Evolutionary conservation across 1,140 invertebrate species (phyloP).

Genomic region (Camponotus floridanus): DNA sequence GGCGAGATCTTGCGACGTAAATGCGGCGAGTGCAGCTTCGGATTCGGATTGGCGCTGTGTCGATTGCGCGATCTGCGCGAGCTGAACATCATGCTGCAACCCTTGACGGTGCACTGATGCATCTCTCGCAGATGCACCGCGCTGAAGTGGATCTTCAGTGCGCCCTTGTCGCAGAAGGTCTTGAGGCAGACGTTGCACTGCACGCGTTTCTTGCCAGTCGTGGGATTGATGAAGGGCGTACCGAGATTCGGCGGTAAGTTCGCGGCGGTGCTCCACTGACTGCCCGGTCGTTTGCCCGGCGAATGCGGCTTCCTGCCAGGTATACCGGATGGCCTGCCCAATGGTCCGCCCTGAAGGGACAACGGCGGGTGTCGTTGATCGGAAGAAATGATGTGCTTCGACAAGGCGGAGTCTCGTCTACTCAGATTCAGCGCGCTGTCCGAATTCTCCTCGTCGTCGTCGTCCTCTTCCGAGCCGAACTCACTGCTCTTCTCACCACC

Average conservation of each 20-base stretch:
- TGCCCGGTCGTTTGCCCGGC: constrained; percentile 91
- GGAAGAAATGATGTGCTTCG: constrained; percentile 73
- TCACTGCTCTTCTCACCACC: constrained; percentile 85
- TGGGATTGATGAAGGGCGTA: constrained; percentile 96
- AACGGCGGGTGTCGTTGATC: constrained; percentile 85
- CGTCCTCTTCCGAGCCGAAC: constrained; percentile 88
- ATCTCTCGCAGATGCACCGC: constrained; percentile 99
- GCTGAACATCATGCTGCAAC: constrained; percentile 99
- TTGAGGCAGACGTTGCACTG: constrained; percentile 99
- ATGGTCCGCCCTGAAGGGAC: constrained; percentile 76
- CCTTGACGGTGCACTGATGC: constrained; percentile 99
- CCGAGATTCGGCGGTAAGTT: constrained; percentile 94
- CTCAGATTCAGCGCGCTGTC: constrained; percentile 91
- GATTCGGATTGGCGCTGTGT: constrained; percentile 99
- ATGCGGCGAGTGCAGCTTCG: constrained; percentile 98
- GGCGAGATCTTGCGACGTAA: constrained; percentile 96
- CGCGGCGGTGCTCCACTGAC: constrained; percentile 92
- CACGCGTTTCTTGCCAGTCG: constrained; percentile 97
- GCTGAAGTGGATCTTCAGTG: constrained; percentile 99
- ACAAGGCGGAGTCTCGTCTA: constrained; percentile 77
- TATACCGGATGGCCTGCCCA: constrained; percentile 84
- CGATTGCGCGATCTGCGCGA: constrained; percentile 97
- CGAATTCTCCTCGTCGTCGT: constrained; percentile 89
- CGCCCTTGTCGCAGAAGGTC: constrained; percentile 99
- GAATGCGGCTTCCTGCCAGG: constrained; percentile 93